Evolutionary conservation across 2,113 vertebrate species (phyloP), one percentile per base, ranked within the genome.

Genomic region (Rhynchomys soricoides): DNA sequence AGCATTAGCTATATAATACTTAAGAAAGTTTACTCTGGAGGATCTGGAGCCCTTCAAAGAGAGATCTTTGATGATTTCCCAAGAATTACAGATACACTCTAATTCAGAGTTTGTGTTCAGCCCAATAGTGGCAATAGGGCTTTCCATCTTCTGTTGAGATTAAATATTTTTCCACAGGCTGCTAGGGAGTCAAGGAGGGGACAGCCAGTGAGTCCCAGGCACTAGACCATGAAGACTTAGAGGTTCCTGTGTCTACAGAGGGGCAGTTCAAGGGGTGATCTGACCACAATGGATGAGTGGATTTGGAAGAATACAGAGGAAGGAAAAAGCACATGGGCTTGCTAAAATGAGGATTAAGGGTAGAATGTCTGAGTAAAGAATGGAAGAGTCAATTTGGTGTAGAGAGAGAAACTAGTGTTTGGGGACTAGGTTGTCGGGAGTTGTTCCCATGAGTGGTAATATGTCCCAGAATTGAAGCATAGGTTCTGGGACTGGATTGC

Each of bases 81-180:
- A 73, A 40, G 55, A 37, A 86, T 26, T 5, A 0, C 17, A 94
- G 10, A 40, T 1, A 59, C 22, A 19, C 10, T 89, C 2, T 19
- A 45, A 45, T 70, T 93, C 50, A 57, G 10, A 71, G 52, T 52
- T 17, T 43, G 2, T 40, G 43, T 48, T 70, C 57, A 43, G n/a
- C 7, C 5, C 13, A 50, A 29, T 40, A 9, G 8, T 31, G 68
- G 40, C 5, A 43, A 2, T 26, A 52, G 19, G 34, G 29, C 52
- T 68, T 90, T 89, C n/a, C 17, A 94, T 78, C 73, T 37, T 93
- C n/a, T 55, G 31, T 62, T 86, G 55, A 95, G 59, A 95, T 68
- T 2, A 22, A 52, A 34, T 45, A 24, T 17, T 34, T 77, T 48
- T 57, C 6, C 1, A 17, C 1, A 24, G 37, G 64, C 50, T 92